phyloP scores from a whole-genome alignment of 2,113 vertebrate genomes.

The Gallinago media region DNA sequence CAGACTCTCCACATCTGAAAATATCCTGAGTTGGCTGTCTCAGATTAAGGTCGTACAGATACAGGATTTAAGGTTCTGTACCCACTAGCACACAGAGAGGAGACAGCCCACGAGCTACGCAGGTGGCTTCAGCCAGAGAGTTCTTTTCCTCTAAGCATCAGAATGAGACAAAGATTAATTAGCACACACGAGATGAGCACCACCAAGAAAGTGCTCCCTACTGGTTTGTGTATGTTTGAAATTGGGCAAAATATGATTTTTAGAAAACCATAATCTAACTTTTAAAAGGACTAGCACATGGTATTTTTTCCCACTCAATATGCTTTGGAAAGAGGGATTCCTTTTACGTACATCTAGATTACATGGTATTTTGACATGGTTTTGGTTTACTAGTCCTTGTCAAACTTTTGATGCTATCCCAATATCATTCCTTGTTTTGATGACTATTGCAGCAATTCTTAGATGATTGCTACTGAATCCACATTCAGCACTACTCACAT shows the following conservation, averaged over 20 bases:
- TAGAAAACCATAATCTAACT: not conserved
- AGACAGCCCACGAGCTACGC: not conserved
- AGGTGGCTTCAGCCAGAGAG: not conserved
- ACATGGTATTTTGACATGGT: not conserved
- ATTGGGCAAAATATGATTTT: not conserved
- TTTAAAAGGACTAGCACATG: not conserved
- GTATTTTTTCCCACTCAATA: not conserved
- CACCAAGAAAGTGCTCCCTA: not conserved
- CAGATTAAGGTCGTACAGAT: not conserved
- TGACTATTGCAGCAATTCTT: not conserved
- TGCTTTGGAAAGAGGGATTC: not conserved
- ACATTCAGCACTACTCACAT: not conserved
- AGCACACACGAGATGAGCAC: not conserved
- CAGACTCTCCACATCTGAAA: not conserved
- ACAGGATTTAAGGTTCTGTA: not conserved
- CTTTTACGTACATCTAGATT: not conserved
- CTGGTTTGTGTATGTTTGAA: not conserved
- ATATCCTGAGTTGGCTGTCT: not conserved
- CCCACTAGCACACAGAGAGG: not conserved
- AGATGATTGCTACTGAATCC: not conserved
- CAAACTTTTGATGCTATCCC: not conserved
- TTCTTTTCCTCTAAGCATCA: not conserved
- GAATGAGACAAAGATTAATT: not conserved
- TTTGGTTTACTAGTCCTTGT: not conserved
- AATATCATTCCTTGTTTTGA: not conserved